Evolutionary conservation across 2,888 invertebrate species (phyloP).

Genomic region (Cenopis cana): DNA sequence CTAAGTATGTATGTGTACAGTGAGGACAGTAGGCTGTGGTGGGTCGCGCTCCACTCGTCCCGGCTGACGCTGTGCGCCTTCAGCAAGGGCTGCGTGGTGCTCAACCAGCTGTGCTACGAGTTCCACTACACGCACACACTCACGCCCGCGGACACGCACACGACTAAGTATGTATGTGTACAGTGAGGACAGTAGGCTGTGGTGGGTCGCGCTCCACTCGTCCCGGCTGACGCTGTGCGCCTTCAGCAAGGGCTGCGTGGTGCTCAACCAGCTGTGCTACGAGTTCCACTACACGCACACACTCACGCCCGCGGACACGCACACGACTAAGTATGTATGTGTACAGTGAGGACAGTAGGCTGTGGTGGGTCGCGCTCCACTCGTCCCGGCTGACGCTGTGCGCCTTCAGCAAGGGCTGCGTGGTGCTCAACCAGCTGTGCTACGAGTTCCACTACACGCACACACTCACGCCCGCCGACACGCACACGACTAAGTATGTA

Average conservation of each 20-base stretch:
- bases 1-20: slow-evolving; percentile 66
- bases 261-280: slow-evolving; percentile 95
- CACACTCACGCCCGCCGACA: slow-evolving; percentile 81
- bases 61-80: slow-evolving; percentile 91
- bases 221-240: slow-evolving; percentile 88
- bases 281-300: slow-evolving; percentile 90
- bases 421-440: slow-evolving; percentile 95
- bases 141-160: slow-evolving; percentile 84
- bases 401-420: slow-evolving; percentile 97
- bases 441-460: slow-evolving; percentile 92
- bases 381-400: slow-evolving; percentile 86
- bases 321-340: slow-evolving; percentile 80
- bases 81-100: slow-evolving; percentile 96
- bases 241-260: slow-evolving; percentile 97
- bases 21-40: slow-evolving; percentile 78
- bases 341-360: slow-evolving; percentile 56
- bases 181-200: slow-evolving; percentile 67
- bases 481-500: slow-evolving; percentile 83
- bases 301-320: slow-evolving; percentile 84
- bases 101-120: slow-evolving; percentile 96
- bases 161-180: slow-evolving; percentile 74
- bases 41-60: slow-evolving; percentile 83
- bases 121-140: slow-evolving; percentile 87
- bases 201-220: slow-evolving; percentile 85
- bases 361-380: slow-evolving; percentile 86